A percentile compares a stretch with the other conserved stretches of the same genome.
phyloP scores from a whole-genome alignment of 2,888 invertebrate species.

The Isotomurus palustris region DNA sequence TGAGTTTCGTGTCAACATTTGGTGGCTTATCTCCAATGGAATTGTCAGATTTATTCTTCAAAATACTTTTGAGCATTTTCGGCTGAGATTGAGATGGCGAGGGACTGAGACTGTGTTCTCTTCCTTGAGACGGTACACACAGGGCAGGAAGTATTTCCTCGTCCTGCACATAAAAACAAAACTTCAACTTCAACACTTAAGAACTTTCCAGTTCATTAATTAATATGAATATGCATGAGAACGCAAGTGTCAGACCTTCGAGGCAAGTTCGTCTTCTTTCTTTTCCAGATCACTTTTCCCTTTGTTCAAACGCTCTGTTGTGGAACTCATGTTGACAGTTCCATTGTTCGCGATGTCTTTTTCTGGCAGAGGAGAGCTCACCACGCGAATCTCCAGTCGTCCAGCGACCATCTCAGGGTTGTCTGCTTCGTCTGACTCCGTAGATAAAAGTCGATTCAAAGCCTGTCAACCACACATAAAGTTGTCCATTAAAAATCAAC shows the following conservation, averaged over 20 bases:
- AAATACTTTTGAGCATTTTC: constrained; percentile 45
- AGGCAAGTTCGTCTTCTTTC: constrained; percentile 3
- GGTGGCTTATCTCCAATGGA: constrained; percentile 40
- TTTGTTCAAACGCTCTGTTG: constrained; percentile 3
- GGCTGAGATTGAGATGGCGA: constrained; percentile 22
- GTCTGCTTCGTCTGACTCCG: constrained; percentile 28
- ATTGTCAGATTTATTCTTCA: constrained; percentile 46
- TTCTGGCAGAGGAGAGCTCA: constrained; percentile 35
- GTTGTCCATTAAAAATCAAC: not conserved
- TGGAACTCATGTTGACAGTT: constrained; percentile 3
- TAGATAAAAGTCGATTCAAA: constrained; percentile 32
- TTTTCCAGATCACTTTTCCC: constrained; percentile 5
- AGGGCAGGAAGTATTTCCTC: not conserved
- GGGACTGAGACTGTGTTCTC: too few relatives aligned
- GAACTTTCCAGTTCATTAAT: too few relatives aligned
- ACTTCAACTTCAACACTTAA: too few relatives aligned
- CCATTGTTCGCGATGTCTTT: constrained; percentile 7
- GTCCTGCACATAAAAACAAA: not conserved
- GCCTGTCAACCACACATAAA: constrained; percentile 11
- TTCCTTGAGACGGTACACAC: not conserved
- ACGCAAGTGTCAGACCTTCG: not conserved
- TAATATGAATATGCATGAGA: too few relatives aligned
- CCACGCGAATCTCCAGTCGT: constrained; percentile 73
- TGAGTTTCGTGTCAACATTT: constrained; percentile 34
- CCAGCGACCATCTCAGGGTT: constrained; percentile 52